These are phyloP conservation scores for Ctena decussata DNA, from an alignment of 2,888 invertebrate genomes.

Conservation along the genomic window DNA sequence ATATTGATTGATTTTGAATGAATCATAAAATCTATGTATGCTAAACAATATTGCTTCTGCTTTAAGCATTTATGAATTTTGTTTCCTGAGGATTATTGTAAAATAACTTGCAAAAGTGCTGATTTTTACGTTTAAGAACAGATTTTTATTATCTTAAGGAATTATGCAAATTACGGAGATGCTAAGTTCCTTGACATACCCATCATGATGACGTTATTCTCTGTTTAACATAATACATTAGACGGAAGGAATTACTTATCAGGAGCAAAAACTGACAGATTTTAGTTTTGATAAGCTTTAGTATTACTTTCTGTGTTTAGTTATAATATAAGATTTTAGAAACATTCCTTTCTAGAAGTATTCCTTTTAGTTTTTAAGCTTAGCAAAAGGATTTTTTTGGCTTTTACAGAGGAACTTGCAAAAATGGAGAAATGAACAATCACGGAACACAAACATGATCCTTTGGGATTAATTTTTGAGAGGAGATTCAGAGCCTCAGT, in stretches of 20 bases:
- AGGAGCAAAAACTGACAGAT: neutral
- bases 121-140: no score
- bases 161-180: neutral
- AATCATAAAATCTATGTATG: neutral
- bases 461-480: neutral
- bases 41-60: neutral
- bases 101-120: no score
- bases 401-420: neutral
- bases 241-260: constrained; percentile 27
- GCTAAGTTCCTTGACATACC: neutral
- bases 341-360: neutral
- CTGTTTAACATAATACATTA: constrained; percentile 64
- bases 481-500: neutral
- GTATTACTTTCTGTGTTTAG: neutral
- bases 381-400: neutral
- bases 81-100: no score
- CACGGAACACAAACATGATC: neutral
- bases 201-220: constrained; percentile 48
- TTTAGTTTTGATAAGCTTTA: neutral
- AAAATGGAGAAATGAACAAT: neutral
- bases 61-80: no score
- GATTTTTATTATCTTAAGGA: no score
- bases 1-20: neutral
- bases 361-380: neutral
- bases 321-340: no score